These are phyloP conservation scores for Platycercus adscitus DNA, from an alignment of 2,113 vertebrate species.

Conservation along the genomic window DNA sequence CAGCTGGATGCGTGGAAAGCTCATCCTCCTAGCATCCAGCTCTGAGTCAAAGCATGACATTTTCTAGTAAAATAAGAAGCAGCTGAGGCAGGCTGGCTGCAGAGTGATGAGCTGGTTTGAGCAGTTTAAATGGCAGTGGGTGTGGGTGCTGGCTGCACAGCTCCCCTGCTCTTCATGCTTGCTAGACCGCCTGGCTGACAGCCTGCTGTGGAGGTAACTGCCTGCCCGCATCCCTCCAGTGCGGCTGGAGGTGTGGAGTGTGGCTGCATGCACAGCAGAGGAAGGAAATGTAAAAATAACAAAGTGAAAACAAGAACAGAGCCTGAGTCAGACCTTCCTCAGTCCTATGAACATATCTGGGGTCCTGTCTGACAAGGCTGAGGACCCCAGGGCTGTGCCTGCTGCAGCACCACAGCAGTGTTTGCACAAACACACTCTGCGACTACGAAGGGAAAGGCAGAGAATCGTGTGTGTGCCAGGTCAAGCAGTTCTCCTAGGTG, in stretches of 20 bases:
- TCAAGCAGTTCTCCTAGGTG: background rate
- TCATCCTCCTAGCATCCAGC: background rate
- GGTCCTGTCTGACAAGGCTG: background rate
- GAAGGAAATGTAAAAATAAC: background rate
- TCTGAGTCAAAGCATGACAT: conserved; percentile 45
- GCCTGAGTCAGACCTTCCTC: background rate
- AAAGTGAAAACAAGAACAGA: background rate
- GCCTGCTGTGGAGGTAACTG: background rate
- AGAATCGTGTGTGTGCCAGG: background rate
- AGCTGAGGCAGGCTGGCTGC: conserved; percentile 36
- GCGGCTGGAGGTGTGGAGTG: background rate
- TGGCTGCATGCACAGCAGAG: background rate
- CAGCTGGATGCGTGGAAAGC: background rate
- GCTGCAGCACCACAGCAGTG: background rate
- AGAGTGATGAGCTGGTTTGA: background rate
- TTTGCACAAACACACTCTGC: background rate
- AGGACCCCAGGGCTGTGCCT: rapidly evolving
- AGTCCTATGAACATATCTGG: background rate
- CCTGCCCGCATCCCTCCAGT: background rate
- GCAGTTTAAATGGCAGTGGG: background rate
- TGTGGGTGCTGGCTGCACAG: background rate
- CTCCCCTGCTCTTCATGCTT: background rate
- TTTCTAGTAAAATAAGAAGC: conserved; percentile 52
- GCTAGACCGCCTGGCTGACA: background rate
- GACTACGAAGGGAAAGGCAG: background rate